These are phyloP conservation scores for Cynaeus angustus DNA, from an alignment of 2,888 invertebrate species.

Conservation along the genomic window DNA sequence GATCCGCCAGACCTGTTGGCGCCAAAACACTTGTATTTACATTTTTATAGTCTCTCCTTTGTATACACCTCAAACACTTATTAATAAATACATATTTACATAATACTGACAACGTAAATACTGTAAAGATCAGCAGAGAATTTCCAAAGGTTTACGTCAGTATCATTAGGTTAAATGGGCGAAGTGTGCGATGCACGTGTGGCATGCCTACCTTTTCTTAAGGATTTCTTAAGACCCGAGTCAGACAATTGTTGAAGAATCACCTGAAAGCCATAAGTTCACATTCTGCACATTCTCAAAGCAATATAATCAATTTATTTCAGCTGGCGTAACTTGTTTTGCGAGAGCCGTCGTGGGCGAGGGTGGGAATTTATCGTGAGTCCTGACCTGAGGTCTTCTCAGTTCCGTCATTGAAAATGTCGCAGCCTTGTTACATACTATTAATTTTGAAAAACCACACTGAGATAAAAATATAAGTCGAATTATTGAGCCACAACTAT, in stretches of 20 bases:
- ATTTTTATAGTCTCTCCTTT: background rate
- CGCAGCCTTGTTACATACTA: background rate
- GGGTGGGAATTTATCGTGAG: conserved; percentile 47
- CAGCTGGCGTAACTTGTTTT: conserved; percentile 53
- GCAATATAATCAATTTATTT: conserved; percentile 54
- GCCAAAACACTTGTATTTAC: conserved; percentile 4
- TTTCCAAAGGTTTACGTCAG: conserved; percentile 16
- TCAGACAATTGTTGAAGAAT: conserved; percentile 51
- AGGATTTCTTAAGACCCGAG: conserved; percentile 44
- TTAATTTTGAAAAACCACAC: conserved; percentile 8
- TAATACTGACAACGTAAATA: background rate
- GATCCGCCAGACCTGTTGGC: background rate
- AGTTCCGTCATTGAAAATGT: conserved; percentile 2
- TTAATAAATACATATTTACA: background rate
- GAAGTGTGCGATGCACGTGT: conserved; percentile 57
- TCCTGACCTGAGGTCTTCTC: conserved; percentile 40
- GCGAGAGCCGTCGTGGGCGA: conserved; percentile 44
- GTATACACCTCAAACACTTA: too few species aligned
- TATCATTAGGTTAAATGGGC: conserved; percentile 32
- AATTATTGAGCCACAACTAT: too few species aligned
- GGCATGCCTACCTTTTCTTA: conserved; percentile 42
- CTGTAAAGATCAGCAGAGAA: background rate
- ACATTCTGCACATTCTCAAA: conserved; percentile 52
- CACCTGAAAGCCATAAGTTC: conserved; percentile 53
- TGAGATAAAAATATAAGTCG: too few species aligned